Evolutionary conservation across 2,797 vertebrate species (phyloP).

Genomic region (Rhinoraja longicauda): DNA sequence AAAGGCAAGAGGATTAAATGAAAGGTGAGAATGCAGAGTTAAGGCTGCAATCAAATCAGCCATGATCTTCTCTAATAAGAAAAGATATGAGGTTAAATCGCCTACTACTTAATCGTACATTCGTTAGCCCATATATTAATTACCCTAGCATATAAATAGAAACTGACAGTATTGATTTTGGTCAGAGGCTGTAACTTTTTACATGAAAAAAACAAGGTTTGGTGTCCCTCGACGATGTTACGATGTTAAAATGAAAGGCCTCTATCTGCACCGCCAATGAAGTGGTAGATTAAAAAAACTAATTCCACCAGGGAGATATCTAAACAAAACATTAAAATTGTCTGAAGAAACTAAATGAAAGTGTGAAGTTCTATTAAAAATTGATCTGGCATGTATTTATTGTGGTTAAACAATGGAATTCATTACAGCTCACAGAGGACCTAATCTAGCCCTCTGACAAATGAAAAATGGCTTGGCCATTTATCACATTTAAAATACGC

Average conservation of each 20-base stretch:
- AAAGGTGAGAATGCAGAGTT: too few relatives aligned
- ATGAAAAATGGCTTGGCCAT: constrained; percentile 36
- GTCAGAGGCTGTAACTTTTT: background rate
- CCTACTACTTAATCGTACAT: too few relatives aligned
- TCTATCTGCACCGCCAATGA: background rate
- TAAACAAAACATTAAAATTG: background rate
- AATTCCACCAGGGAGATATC: background rate
- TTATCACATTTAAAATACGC: constrained; percentile 36
- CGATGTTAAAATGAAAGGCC: background rate
- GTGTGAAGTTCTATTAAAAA: constrained; percentile 26
- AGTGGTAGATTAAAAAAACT: background rate
- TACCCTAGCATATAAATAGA: background rate
- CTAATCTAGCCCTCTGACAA: constrained; percentile 32
- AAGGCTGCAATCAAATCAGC: too few relatives aligned
- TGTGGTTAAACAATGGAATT: constrained; percentile 29
- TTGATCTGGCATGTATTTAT: constrained; percentile 36
- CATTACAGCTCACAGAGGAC: constrained; percentile 33
- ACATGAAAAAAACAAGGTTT: too few relatives aligned
- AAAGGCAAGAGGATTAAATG: too few relatives aligned
- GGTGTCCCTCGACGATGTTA: too few relatives aligned
- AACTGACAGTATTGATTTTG: background rate
- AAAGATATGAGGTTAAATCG: too few relatives aligned
- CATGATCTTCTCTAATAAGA: too few relatives aligned
- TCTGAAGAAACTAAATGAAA: constrained; percentile 3
- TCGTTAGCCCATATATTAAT: too few relatives aligned